phyloP scores from a whole-genome alignment of 1,140 invertebrate genomes.

The Aleiodes sp. region DNA sequence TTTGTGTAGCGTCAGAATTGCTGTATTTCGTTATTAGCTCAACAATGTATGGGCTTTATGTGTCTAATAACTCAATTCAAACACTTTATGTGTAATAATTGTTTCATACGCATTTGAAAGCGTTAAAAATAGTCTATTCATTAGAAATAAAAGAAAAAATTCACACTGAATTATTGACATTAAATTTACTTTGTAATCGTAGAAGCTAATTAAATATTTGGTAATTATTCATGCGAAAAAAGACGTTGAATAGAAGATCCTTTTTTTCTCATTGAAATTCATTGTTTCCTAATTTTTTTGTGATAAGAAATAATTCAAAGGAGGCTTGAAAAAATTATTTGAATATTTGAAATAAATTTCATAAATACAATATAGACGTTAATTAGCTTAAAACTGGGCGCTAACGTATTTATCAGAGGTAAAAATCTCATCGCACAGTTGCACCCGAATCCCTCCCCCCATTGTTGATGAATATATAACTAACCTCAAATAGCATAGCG shows the following conservation, averaged over 20 bases:
- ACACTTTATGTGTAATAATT: not conserved
- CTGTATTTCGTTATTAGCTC: too few relatives aligned
- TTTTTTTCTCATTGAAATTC: too few relatives aligned
- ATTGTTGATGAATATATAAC: conserved; percentile 21
- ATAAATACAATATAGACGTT: too few relatives aligned
- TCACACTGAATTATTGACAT: not conserved
- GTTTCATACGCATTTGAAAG: not conserved
- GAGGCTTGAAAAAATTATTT: too few relatives aligned
- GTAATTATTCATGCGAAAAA: too few relatives aligned
- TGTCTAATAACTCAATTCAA: not conserved
- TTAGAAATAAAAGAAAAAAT: not conserved
- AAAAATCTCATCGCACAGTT: conserved; percentile 12
- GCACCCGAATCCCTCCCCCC: not conserved
- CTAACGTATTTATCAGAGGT: not conserved
- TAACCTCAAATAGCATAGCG: not conserved
- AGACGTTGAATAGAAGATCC: too few relatives aligned
- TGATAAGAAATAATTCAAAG: too few relatives aligned
- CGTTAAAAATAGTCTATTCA: not conserved
- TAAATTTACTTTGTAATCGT: too few relatives aligned
- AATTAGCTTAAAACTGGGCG: not conserved
- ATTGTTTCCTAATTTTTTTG: too few relatives aligned
- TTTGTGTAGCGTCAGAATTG: not conserved
- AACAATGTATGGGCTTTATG: not conserved
- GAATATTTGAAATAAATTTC: too few relatives aligned
- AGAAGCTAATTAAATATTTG: too few relatives aligned